phyloP scores from a whole-genome alignment of 2,113 vertebrate species.

The Tenrec ecaudatus region DNA sequence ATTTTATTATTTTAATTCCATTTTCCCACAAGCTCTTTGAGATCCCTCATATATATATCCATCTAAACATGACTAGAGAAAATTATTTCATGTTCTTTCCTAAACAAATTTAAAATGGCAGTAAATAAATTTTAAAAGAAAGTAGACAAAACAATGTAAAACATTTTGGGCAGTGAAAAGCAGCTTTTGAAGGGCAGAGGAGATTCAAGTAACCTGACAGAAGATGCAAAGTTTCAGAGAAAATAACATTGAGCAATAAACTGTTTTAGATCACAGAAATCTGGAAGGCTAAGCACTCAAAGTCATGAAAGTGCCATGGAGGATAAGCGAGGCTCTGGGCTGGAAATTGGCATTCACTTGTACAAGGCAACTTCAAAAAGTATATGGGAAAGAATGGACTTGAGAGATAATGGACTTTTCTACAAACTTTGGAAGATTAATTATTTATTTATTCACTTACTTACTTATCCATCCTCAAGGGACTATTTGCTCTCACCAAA shows the following conservation, averaged over 20 bases:
- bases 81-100: neutral
- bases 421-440: too few species aligned
- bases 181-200: constrained; percentile 4
- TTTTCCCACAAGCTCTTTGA: too few species aligned
- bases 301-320: neutral
- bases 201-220: constrained; percentile 32
- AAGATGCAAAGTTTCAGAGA: neutral
- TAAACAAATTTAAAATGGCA: constrained; percentile 53
- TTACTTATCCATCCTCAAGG: neutral
- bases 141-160: constrained; percentile 52
- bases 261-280: neutral
- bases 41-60: neutral
- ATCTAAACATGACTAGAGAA: neutral
- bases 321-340: neutral
- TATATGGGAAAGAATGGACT: too few species aligned
- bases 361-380: neutral
- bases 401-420: too few species aligned
- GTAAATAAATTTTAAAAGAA: constrained; percentile 48
- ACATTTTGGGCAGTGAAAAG: constrained; percentile 19
- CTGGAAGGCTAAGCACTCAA: neutral
- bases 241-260: neutral
- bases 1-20: too few species aligned
- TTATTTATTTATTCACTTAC: neutral
- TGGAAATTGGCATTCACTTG: neutral
- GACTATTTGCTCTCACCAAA: neutral